A percentile compares a stretch with the other conserved stretches of the same genome.
phyloP scores from a whole-genome alignment of 2,113 vertebrate species.

The Lampris megalopsis region DNA sequence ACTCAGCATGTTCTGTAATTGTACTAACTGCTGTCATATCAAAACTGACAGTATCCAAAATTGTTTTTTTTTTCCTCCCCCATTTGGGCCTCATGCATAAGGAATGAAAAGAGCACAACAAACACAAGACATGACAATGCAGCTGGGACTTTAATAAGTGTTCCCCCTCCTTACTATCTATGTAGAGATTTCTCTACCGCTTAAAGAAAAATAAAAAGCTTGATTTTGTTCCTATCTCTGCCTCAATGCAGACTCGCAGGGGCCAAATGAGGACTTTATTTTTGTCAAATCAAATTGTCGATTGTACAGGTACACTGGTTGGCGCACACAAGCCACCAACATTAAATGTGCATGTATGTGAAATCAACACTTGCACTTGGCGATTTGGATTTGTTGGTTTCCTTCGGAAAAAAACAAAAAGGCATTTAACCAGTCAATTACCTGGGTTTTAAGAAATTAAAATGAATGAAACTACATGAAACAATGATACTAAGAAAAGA shows the following conservation, averaged over 20 bases:
- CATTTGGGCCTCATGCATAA: slow-evolving; percentile 26
- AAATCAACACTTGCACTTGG: background rate
- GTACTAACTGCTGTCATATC: slow-evolving; percentile 55
- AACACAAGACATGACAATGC: slow-evolving; percentile 26
- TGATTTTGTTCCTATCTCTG: background rate
- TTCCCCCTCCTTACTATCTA: slow-evolving; percentile 26
- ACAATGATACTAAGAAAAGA: background rate
- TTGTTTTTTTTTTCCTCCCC: slow-evolving; percentile 25
- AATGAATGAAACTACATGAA: background rate
- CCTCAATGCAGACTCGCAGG: background rate
- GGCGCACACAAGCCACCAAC: background rate
- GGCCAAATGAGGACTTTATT: background rate
- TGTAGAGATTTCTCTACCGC: slow-evolving; percentile 1
- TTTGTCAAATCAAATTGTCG: slow-evolving; percentile 3
- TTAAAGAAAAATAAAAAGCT: background rate
- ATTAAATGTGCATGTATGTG: background rate
- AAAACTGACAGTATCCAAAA: slow-evolving; percentile 55
- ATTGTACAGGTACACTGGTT: background rate
- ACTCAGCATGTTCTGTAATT: slow-evolving; percentile 64
- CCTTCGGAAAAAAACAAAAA: background rate
- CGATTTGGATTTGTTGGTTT: background rate
- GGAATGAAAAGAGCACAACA: slow-evolving; percentile 13
- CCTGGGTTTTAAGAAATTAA: background rate
- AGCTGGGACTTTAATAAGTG: slow-evolving; percentile 26
- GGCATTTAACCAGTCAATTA: background rate